Conservation (phyloP, 37 sponge, comb jelly and placozoan species). For the Aphrocallistes beatrix region DNA sequence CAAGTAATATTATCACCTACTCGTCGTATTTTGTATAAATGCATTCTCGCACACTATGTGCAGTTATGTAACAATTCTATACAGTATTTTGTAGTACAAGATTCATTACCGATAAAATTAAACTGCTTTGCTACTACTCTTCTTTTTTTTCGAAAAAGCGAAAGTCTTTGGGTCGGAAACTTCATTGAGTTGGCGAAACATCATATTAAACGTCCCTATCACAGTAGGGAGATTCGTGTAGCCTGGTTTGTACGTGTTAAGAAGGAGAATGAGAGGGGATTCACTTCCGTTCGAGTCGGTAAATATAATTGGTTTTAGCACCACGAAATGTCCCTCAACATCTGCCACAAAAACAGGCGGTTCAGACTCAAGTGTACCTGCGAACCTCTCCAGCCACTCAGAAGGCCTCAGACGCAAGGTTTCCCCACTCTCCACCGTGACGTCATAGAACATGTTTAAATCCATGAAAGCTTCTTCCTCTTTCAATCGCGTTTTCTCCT, state of each 20-base stretch:
- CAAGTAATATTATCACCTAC: not conserved
- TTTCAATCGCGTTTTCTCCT: not conserved
- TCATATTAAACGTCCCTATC: not conserved
- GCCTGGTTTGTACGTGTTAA: not conserved
- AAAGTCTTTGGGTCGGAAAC: not conserved
- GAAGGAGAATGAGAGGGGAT: not conserved
- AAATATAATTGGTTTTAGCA: not conserved
- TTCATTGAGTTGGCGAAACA: not conserved
- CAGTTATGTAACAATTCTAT: not conserved
- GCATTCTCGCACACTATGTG: not conserved
- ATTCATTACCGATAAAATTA: not conserved
- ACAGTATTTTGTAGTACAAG: constrained; percentile 4
- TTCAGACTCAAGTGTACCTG: not conserved
- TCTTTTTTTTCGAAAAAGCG: not conserved
- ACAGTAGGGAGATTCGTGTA: not conserved
- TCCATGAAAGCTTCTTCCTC: not conserved
- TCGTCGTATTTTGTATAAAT: not conserved
- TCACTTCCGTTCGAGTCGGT: not conserved
- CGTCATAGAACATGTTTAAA: constrained; percentile 14
- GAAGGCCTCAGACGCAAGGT: not conserved
- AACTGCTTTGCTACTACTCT: not conserved
- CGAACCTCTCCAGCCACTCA: constrained; percentile 3
- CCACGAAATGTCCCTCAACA: not conserved
- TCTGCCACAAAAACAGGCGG: not conserved
- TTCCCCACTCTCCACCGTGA: not conserved